Evolutionary conservation across 1,140 invertebrate genomes (phyloP).

Genomic region (Phocides pigmalion): DNA sequence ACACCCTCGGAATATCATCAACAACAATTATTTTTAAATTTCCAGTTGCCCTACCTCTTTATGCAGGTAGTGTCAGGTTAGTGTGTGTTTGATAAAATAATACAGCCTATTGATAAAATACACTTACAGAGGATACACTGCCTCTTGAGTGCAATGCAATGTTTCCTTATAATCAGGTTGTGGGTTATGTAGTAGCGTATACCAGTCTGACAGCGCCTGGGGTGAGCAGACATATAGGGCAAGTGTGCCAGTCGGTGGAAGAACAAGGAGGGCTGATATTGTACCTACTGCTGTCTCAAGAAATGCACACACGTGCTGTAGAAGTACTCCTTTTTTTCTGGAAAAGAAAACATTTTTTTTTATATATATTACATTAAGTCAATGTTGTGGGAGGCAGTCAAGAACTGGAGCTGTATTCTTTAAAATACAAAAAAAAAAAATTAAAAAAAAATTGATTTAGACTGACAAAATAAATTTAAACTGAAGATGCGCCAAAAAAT

Average conservation of each 20-base stretch:
- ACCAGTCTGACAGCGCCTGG: slow-evolving; percentile 95
- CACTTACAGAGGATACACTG: slow-evolving; percentile 97
- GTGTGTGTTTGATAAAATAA: no score
- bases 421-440: no score
- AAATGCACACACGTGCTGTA: slow-evolving; percentile 91
- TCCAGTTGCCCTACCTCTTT: no score
- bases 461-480: no score
- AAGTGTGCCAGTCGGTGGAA: slow-evolving; percentile 91
- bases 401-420: no score
- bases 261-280: slow-evolving; percentile 89
- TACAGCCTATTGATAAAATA: slow-evolving; percentile 1
- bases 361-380: neutral
- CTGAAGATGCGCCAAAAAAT: no score
- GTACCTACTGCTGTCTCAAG: slow-evolving; percentile 91
- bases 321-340: slow-evolving; percentile 65
- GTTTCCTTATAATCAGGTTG: slow-evolving; percentile 94
- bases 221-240: slow-evolving; percentile 91
- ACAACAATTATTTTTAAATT: no score
- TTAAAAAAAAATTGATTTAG: no score
- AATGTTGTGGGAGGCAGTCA: no score
- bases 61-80: no score
- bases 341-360: slow-evolving; percentile 35
- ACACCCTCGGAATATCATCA: no score
- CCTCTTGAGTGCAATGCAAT: slow-evolving; percentile 97
- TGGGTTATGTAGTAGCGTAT: slow-evolving; percentile 97